Conservation (phyloP, 2,797 vertebrate species). For the Bucorvus abyssinicus region DNA sequence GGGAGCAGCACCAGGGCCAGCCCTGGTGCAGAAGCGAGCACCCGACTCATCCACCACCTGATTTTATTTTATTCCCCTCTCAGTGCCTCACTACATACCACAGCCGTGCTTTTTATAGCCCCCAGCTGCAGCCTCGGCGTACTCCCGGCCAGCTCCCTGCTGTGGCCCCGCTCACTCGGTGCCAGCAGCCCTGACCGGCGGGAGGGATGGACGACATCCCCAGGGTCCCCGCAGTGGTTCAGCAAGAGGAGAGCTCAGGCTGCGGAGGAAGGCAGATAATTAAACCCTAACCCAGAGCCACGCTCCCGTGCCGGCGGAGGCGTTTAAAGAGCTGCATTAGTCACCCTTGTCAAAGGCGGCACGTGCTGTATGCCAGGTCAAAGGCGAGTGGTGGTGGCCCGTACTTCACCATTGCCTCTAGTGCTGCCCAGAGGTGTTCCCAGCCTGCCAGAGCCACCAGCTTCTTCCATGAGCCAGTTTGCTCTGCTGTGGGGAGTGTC, state of each 20-base stretch:
- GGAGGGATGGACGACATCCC: not conserved
- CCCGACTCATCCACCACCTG: constrained; percentile 21
- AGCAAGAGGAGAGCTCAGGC: not conserved
- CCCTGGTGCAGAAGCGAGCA: not conserved
- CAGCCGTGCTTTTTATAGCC: constrained; percentile 64
- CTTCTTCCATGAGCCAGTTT: not conserved
- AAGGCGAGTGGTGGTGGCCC: not conserved
- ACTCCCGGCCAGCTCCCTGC: constrained; percentile 34
- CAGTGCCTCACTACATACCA: constrained; percentile 33
- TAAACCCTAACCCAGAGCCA: constrained; percentile 26
- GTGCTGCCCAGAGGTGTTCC: not conserved
- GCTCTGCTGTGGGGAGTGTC: not conserved
- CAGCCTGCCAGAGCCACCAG: not conserved
- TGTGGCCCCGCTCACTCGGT: not conserved
- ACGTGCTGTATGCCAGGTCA: not conserved
- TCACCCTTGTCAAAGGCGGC: not conserved
- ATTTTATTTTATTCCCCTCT: constrained; percentile 39
- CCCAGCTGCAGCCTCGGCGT: constrained; percentile 38
- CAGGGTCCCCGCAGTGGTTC: not conserved
- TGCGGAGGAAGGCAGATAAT: constrained; percentile 16
- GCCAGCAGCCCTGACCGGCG: constrained; percentile 6
- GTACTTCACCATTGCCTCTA: not conserved
- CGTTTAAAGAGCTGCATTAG: not conserved
- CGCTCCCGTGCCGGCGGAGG: constrained; percentile 12
- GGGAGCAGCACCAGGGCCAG: not conserved